phyloP scores from a whole-genome alignment of 2,113 vertebrate species.

The Phoenicopterus ruber region DNA sequence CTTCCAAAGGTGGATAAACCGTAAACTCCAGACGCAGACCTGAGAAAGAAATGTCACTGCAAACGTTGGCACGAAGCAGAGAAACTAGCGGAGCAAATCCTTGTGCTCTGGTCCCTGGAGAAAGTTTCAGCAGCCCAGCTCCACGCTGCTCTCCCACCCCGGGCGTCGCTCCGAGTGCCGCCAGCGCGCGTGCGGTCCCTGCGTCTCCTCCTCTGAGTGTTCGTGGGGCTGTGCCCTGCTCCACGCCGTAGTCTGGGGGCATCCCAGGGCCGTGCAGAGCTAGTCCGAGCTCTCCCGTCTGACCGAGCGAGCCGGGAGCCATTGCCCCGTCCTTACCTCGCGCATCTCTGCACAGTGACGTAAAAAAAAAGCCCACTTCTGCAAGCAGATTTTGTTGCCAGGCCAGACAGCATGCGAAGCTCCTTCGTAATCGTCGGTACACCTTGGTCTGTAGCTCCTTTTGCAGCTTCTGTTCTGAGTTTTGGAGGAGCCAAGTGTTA shows the following conservation, averaged over 20 bases:
- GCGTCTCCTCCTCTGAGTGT: background rate
- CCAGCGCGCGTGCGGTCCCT: rapidly evolving
- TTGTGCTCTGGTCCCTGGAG: background rate
- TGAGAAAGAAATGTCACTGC: background rate
- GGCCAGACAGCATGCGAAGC: background rate
- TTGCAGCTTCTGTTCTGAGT: background rate
- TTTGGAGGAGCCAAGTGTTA: background rate
- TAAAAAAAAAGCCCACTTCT: background rate
- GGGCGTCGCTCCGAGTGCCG: rapidly evolving
- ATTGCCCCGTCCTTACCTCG: background rate
- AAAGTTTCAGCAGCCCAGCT: background rate
- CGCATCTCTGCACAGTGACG: no score
- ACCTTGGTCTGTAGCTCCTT: background rate
- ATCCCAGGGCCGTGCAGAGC: background rate
- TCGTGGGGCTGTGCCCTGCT: background rate
- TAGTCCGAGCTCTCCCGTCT: background rate
- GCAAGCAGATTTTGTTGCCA: background rate
- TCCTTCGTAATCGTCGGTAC: background rate
- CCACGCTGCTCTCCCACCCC: background rate
- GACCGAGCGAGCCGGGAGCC: background rate
- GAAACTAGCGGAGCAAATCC: background rate
- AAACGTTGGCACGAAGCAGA: background rate
- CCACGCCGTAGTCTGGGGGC: rapidly evolving
- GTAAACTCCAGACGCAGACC: background rate
- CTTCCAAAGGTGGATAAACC: background rate